These are phyloP conservation scores for Stratiolaelaps scimitus DNA, from an alignment of 1,140 invertebrate species.

Conservation along the genomic window DNA sequence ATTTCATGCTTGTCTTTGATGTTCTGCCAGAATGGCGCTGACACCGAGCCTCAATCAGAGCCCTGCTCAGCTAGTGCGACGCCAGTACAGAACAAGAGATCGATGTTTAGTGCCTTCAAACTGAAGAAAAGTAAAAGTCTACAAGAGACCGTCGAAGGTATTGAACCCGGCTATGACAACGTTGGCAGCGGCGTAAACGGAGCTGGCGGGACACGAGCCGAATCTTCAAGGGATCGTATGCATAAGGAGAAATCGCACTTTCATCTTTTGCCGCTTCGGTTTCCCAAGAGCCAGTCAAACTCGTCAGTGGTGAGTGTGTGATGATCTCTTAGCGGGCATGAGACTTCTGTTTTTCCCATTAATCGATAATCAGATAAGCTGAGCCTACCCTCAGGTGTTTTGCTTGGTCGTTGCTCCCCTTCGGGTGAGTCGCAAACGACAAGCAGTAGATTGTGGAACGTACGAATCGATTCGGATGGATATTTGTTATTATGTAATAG, in stretches of 20 bases:
- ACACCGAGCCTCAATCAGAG: conserved; percentile 6
- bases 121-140: conserved; percentile 28
- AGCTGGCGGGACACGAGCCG: too few species aligned
- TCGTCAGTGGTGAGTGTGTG: conserved; percentile 21
- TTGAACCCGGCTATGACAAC: background rate
- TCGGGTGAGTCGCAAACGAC: too few species aligned
- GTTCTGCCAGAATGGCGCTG: conserved; percentile 1
- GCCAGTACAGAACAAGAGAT: conserved; percentile 22
- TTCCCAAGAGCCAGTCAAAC: conserved; percentile 9
- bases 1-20: background rate
- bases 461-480: too few species aligned
- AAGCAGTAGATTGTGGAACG: too few species aligned
- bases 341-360: too few species aligned
- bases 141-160: conserved; percentile 6
- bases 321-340: too few species aligned
- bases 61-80: conserved; percentile 3
- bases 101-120: conserved; percentile 11
- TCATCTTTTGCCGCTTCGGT: conserved; percentile 1
- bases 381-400: too few species aligned
- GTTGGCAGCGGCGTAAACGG: background rate
- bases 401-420: too few species aligned
- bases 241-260: conserved; percentile 21
- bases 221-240: background rate
- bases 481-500: too few species aligned
- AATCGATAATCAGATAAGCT: too few species aligned